Conservation (phyloP, 1,140 invertebrate species). For the Stratiolaelaps scimitus region DNA sequence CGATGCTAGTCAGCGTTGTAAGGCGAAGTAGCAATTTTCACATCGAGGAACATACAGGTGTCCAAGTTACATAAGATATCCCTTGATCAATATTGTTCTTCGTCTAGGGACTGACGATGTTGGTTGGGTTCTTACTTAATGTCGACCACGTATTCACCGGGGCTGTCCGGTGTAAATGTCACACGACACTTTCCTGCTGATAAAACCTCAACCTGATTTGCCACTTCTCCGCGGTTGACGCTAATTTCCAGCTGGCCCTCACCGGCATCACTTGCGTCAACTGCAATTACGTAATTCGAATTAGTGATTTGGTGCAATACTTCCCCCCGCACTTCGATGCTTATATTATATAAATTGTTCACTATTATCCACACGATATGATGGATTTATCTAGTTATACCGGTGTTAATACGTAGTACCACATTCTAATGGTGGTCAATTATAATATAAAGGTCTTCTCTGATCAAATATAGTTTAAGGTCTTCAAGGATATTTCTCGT, state of each 20-base stretch:
- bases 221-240: conserved; percentile 93
- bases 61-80: no score
- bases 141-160: conserved; percentile 84
- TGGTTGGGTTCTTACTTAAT: conserved; percentile 49
- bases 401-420: no score
- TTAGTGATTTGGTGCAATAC: no score
- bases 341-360: no score
- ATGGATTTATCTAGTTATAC: no score
- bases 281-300: conserved; percentile 46
- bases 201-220: conserved; percentile 92
- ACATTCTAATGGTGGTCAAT: no score
- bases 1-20: neutral
- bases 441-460: no score
- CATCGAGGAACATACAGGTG: neutral
- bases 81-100: no score
- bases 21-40: neutral
- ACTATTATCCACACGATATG: no score
- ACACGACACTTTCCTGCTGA: conserved; percentile 85
- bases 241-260: conserved; percentile 95
- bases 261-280: conserved; percentile 86
- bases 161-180: conserved; percentile 81
- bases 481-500: no score
- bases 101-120: neutral
- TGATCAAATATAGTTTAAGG: no score
- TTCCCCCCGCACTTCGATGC: no score